Base-by-base conservation (phyloP, 2,888 invertebrate species). In the Synergus laeviventris region DNA sequence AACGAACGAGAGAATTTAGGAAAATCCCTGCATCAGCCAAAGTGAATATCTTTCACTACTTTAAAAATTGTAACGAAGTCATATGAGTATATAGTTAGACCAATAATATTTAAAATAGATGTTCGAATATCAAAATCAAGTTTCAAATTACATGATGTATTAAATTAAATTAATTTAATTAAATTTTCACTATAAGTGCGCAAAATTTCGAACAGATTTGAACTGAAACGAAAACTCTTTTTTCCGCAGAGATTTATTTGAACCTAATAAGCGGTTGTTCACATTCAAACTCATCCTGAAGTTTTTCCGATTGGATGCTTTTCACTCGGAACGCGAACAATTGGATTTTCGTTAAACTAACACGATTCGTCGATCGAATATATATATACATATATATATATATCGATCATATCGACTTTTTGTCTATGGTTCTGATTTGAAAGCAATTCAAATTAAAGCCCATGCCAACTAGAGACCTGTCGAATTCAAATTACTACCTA, bases 261-360 rank as follows among this genome's bases (percentile, higher is more conserved):
- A 74, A 78, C 74, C 73, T 79, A 79, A 81, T 81, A 78, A 81
- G 62, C 64, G 75, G 66, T 45, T 49, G 76, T 76, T 75, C 73
- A 75, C 70, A 78, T 81, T 76, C 75, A 77, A 76, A 73, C 78
- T 75, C 78, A 64, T 75, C 64, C 54, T 75, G 64, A 78, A 79
- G 76, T 79, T 79, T 75, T 54, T 79, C 74, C 78, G 78, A 79
- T 79, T 79, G 77, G 77, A 74, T 78, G 73, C 76, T 78, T 76
- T 74, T 73, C 76, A 74, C 76, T 42, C 54, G 76, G 38, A 74
- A 74, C 56, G 16, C 24, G 75, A 54, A 74, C 77, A 86, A 87
- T 86, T 82, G 85, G 81, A 85, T 86, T 86, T 85, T 84, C 84
- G 85, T 86, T 85, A 86, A 86, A 85, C 76, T 84, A 82, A 86